Conservation (phyloP, 2,888 invertebrate species). For the Lithophane ornitopus region DNA sequence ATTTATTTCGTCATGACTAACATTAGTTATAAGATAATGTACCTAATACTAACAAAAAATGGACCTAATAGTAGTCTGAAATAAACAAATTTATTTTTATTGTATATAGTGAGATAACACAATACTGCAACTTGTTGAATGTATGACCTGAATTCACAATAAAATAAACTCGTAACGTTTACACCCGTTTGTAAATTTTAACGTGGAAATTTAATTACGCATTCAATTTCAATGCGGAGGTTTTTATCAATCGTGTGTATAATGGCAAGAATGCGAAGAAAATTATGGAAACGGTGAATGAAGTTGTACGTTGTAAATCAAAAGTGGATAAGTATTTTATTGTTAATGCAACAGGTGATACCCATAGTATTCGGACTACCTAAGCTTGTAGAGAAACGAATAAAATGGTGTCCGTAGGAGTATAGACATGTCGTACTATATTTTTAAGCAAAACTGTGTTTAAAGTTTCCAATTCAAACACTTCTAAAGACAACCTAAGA, state of each 20-base stretch:
- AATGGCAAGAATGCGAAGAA: constrained; percentile 32
- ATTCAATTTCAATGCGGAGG: constrained; percentile 36
- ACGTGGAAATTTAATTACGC: constrained; percentile 4
- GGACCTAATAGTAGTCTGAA: no score
- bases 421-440: neutral
- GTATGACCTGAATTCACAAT: constrained; percentile 39
- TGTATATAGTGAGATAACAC: neutral
- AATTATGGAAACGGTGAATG: constrained; percentile 38
- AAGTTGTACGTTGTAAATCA: constrained; percentile 37
- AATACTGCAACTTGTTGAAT: constrained; percentile 45
- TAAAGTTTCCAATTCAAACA: neutral
- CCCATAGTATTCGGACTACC: neutral
- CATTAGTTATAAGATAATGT: no score
- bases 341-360: constrained; percentile 2
- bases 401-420: neutral
- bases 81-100: no score
- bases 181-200: constrained; percentile 23
- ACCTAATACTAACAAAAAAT: no score
- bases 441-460: neutral
- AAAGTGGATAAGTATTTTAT: constrained; percentile 19
- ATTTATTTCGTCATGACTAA: no score
- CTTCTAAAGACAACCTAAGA: neutral
- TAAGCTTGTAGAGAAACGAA: neutral
- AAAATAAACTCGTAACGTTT: constrained; percentile 32
- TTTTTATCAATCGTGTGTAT: constrained; percentile 9